Evolutionary conservation across 2,888 invertebrate species (phyloP), one percentile per base, ranked within the genome.

Genomic region (Drosophila eohydei): DNA sequence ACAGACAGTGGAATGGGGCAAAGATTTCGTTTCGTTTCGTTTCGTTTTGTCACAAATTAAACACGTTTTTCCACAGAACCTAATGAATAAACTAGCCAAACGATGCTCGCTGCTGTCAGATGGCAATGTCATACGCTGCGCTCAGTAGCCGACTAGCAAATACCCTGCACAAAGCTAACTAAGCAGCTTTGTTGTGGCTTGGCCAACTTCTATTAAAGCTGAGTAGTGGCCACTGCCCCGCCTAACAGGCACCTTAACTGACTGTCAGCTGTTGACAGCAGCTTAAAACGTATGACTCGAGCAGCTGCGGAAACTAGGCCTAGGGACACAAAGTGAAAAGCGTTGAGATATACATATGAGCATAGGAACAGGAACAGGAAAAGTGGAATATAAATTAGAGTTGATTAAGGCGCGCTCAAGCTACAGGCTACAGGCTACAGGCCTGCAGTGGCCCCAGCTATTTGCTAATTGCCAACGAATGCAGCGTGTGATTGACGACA

Each of bases 31-130:
- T 61, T 61, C 61, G 55, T 81, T 82, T 83, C 67, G 75, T 72
- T 88, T 74, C 83, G 88, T 90, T 83, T 91, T 91, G 91, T 91
- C 91, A 90, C 91, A 91, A 91, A 91, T 91, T 91, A 90, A 91
- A 91, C 91, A 91, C 91, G 91, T 91, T 91, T 91, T 86, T 91
- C 90, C 90, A 71, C 81, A 77, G 85, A 90, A 91, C 87, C 89
- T 90, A 91, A 91, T 91, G 91, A 91, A 91, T 91, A 91, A 88
- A 85, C 89, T 83, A 78, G 85, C 60, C 50, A 61, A 64, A 63
- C 73, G 52, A 68, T 75, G 75, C 63, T 57, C 72, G 46, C 40
- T 36, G 55, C 51, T 26, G 50, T 43, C 51, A 51, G 43, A 50
- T 61, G 64, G 38, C 12, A 43, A 34, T 14, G 2, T 38, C 11